These are phyloP conservation scores for Galerucella calmariensis DNA, from an alignment of 2,888 invertebrate genomes.

Conservation along the genomic window DNA sequence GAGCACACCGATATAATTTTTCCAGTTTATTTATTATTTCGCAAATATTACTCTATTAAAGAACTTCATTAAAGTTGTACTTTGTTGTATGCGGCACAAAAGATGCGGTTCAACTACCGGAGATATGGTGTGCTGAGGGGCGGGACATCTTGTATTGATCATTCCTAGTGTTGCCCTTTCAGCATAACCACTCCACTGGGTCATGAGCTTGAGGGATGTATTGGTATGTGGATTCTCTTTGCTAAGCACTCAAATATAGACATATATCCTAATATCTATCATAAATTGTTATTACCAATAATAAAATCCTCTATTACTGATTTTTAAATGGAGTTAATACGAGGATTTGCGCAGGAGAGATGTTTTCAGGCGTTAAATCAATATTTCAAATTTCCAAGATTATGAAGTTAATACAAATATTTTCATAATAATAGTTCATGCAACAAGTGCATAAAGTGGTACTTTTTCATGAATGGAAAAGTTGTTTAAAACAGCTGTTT, in stretches of 20 bases:
- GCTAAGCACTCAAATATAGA: background rate
- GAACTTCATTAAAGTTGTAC: background rate
- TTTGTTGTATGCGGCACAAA: constrained; percentile 42
- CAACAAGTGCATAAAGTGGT: too few species aligned
- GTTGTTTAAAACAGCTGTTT: too few species aligned
- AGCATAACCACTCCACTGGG: constrained; percentile 19
- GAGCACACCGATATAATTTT: background rate
- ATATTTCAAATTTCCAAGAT: background rate
- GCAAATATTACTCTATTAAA: too few species aligned
- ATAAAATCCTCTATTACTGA: background rate
- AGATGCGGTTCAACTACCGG: constrained; percentile 48
- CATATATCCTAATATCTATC: background rate
- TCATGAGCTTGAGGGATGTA: constrained; percentile 19
- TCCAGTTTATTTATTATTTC: background rate
- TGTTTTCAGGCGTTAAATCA: background rate
- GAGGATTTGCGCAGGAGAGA: constrained; percentile 9
- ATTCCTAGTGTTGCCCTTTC: constrained; percentile 44
- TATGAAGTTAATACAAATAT: too few species aligned
- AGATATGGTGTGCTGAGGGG: constrained; percentile 44
- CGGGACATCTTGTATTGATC: constrained; percentile 54
- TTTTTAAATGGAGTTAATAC: background rate
- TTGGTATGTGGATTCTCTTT: background rate
- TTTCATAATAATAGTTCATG: too few species aligned
- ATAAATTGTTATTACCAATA: background rate
- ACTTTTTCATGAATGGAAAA: too few species aligned